Evolutionary conservation across 2,888 invertebrate genomes (phyloP).

Genomic region (Trichopria drosophilae): DNA sequence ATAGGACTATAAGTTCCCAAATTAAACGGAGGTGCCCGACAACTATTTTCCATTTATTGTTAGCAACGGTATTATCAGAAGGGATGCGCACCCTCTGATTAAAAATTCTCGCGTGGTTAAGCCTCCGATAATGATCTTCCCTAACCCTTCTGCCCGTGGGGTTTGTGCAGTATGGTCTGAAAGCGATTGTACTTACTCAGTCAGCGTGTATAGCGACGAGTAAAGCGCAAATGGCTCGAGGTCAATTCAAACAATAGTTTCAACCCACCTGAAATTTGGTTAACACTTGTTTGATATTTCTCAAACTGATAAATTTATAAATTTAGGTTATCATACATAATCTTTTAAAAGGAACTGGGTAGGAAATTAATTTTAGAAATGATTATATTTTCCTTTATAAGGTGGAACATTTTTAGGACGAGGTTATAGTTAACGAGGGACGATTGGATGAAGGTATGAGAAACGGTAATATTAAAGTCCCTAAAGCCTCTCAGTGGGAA

Average conservation of each 20-base stretch:
- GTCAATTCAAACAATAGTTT: constrained; percentile 50
- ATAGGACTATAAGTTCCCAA: constrained; percentile 28
- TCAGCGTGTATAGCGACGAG: constrained; percentile 46
- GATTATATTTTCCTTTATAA: no score
- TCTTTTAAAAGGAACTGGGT: not conserved
- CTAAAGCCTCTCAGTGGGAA: no score
- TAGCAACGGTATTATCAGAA: constrained; percentile 52
- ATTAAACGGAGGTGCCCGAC: constrained; percentile 43
- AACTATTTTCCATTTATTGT: constrained; percentile 50
- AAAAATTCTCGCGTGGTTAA: constrained; percentile 60
- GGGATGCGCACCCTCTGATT: constrained; percentile 59
- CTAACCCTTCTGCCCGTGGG: constrained; percentile 53
- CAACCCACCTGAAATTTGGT: no score
- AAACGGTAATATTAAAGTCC: no score
- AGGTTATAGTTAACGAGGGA: no score
- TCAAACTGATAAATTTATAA: not conserved
- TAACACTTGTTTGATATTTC: no score
- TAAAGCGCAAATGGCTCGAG: constrained; percentile 51
- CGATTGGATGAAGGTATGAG: no score
- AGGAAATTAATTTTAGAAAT: no score
- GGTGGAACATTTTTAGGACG: no score
- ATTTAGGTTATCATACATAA: not conserved
- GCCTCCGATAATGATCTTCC: constrained; percentile 59
- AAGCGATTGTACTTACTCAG: constrained; percentile 55
- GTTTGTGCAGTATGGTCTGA: constrained; percentile 51